Evolutionary conservation across 1,140 invertebrate species (phyloP), one percentile per base, ranked within the genome.

Genomic region (Whitmania pigra): DNA sequence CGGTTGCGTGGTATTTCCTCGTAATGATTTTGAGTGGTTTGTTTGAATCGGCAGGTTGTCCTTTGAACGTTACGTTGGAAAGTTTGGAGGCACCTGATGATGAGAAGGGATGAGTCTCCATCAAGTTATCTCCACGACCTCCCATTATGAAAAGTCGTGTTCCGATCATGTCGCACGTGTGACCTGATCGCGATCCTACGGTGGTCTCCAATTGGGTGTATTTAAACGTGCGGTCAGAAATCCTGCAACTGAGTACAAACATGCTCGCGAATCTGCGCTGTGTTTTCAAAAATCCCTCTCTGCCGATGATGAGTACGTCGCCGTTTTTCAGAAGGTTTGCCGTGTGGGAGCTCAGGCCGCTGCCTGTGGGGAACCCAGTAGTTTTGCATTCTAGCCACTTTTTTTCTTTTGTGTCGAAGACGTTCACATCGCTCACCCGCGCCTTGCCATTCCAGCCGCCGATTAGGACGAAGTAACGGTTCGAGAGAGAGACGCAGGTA

Each of bases 361-460:
- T 79, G 40, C 77, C 80, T 22, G 75, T 75, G 0, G 80, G 79
- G 74, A 81, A 82, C 6, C 81, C 81, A 25, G 55, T 63, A 22
- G 68, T 74, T 18, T 76, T 73, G n/a, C 18, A 40, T 25, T 69
- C 18, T 17, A 75, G 27, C 81, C 81, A 82, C 4, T 71, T 67
- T 5, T 77, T 68, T 57, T 77, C 73, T n/a, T 74, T 71, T 13
- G 76, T 76, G 71, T 82, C 80, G 75, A 77, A 82, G 18, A 74
- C 74, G 74, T 72, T 75, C 11, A 80, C 74, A 72, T 75, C 74
- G 40, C 76, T 69, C 7, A 71, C 73, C 22, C 81, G 71, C 11
- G 54, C 27, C 70, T 79, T 79, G 6, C 81, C 81, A 75, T 80
- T 75, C 81, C 81, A 82, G 13, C 81, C 81, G 71, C 81, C 81